Evolutionary conservation across 2,113 vertebrate genomes (phyloP).

Genomic region (Tringa solitaria): DNA sequence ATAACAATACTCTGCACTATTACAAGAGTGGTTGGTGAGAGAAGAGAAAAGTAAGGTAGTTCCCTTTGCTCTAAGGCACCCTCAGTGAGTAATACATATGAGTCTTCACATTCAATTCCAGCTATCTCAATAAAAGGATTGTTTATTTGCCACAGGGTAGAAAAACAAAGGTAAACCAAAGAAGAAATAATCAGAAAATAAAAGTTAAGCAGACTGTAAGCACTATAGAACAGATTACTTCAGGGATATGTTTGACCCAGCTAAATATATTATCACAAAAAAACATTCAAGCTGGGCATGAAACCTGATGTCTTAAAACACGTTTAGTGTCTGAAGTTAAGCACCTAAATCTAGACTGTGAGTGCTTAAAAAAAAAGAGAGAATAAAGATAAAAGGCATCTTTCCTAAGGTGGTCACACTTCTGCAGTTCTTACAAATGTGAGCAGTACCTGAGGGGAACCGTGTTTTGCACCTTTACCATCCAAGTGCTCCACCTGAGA

Average conservation of each 20-base stretch:
- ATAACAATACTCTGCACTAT: not conserved
- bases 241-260: not conserved
- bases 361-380: not conserved
- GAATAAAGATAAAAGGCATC: fast-evolving
- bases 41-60: slow-evolving; percentile 20
- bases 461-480: not conserved
- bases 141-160: slow-evolving; percentile 49
- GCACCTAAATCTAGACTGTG: not conserved
- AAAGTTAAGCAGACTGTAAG: slow-evolving; percentile 41
- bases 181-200: slow-evolving; percentile 35
- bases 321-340: not conserved
- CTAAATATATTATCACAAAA: slow-evolving; percentile 11
- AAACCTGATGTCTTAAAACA: slow-evolving; percentile 7
- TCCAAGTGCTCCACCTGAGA: not conserved
- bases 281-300: not conserved
- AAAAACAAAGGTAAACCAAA: slow-evolving; percentile 39
- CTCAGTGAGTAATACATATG: not conserved
- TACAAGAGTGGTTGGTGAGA: not conserved
- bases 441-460: not conserved
- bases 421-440: not conserved
- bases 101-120: slow-evolving; percentile 59
- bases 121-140: slow-evolving; percentile 59
- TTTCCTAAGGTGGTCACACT: not conserved
- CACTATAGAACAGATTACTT: slow-evolving; percentile 38
- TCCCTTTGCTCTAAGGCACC: slow-evolving; percentile 29